Base-by-base conservation (phyloP, 2,113 vertebrate genomes). In the Istiophorus platypterus region DNA sequence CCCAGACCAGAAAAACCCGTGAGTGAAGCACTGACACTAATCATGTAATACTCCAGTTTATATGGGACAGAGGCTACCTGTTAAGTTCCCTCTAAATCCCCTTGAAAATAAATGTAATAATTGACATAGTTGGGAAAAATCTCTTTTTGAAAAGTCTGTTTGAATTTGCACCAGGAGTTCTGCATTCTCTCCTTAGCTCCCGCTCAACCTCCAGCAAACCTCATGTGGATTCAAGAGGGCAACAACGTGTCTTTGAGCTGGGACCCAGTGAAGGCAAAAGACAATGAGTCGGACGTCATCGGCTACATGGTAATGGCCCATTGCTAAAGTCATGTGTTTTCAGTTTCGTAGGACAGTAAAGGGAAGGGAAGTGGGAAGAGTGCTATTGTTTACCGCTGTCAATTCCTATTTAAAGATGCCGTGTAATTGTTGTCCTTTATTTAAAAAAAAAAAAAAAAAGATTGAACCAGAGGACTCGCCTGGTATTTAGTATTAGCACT, bases 141-240 rank as follows among this genome's bases (percentile, higher is more conserved):
- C 74, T 45, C 37, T 11, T 75, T 42, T 39, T n/a, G n/a, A 74
- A 72, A 82, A 70, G 59, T 66, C 20, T 45, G 37, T 54, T 81
- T 65, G 57, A 83, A 63, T 72, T 67, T 66, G 29, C 41, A 56
- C 26, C 26, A 1, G 29, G 31, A 78, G 22, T 56, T 26, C 49
- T 85, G 20, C 51, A 18, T 82, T 84, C 62, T 72, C 76, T 27
- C 20, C 80, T 49, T 74, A 99, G 98, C 98, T 87, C 98, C 98
- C 1, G 96, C 95, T 66, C 96, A 97, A 86, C 95, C 97, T 65
- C 98, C 98, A 5, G 79, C 89, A 85, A 97, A 97, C 89, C 95
- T 99, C 80, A 95, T 95, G 90, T 99, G 97, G 97, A 97, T 98
- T 78, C 97, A 98, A 22, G 97, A 98, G 18, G 98, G 97, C 0